Base-by-base conservation (phyloP, 1,140 invertebrate genomes). In the Cylas formicarius region DNA sequence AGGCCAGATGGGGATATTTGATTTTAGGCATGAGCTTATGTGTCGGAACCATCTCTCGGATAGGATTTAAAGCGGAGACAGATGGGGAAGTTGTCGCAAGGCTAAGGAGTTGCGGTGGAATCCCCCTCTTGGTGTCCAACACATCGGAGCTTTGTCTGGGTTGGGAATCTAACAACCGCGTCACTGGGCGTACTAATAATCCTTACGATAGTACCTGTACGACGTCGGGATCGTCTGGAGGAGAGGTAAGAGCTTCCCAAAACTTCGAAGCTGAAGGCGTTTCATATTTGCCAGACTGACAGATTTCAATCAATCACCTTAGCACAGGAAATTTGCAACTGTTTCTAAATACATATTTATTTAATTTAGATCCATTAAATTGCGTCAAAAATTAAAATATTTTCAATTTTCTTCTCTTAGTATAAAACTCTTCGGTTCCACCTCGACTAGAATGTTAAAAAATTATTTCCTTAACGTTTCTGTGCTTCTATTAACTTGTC, bases 51-150 rank as follows among this genome's bases (percentile, higher is more conserved):
- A 41, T 79, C 9, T 59, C 66, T 4, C 65, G 78, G 10, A 72
- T 67, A 40, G 71, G 72, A 2, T 51, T 72, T 2, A 74, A 74
- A 34, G 77, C 82, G 0, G 56, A 68, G 0, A 48, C 61, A 5
- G 83, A 90, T 64, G 76, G 81, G 2, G 67, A 67, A 3, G 72
- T 71, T 0, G 79, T 90, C 0, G 53, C 60, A 7, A 56, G 70
- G 1, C 56, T 90, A 24, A 71, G 67, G 49, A 57, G 69, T 9
- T 77, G 84, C 16, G 86, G 90, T 7, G 82, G 75, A n/a, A 90
- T 94, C 37, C 76, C 81, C 0, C 59, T 90, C 1, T 72, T 81
- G 24, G 76, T 88, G 0, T 90, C 87, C 2, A 90, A 87, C 61
- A 82, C 81, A 1, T 85, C 88, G 1, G 89, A 94, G 67, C 67